Conservation (phyloP, 2,113 vertebrate species). For the Recurvirostra avosetta region DNA sequence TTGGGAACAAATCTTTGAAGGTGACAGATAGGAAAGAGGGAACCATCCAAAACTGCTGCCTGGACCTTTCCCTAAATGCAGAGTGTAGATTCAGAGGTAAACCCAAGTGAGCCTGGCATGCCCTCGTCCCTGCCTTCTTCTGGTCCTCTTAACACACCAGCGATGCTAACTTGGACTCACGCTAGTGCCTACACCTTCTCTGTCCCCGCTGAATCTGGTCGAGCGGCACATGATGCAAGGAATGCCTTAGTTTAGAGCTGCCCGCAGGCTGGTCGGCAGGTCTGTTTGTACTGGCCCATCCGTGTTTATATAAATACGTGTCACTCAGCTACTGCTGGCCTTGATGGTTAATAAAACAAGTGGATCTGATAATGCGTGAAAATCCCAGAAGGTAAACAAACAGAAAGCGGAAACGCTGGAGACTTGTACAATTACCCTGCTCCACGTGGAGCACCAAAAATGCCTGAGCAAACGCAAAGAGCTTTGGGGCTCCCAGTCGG, state of each 20-base stretch:
- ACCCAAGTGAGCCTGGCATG: background rate
- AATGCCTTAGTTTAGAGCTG: background rate
- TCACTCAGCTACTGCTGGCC: slow-evolving; percentile 33
- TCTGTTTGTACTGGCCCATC: slow-evolving; percentile 25
- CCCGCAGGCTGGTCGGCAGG: background rate
- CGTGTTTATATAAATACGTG: background rate
- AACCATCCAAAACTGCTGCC: background rate
- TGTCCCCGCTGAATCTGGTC: background rate
- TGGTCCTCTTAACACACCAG: background rate
- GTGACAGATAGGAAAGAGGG: background rate
- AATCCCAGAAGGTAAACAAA: slow-evolving; percentile 54
- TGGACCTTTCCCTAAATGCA: background rate
- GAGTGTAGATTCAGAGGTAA: background rate
- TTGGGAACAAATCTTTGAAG: slow-evolving; percentile 4
- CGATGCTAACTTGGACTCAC: background rate
- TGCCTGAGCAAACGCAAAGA: background rate
- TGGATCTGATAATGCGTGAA: slow-evolving; percentile 49
- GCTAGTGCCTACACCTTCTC: background rate
- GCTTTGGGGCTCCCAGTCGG: background rate
- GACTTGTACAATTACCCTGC: slow-evolving; percentile 3
- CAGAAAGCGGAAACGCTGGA: slow-evolving; percentile 5
- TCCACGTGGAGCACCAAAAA: background rate
- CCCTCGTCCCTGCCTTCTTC: background rate
- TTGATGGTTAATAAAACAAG: slow-evolving; percentile 45
- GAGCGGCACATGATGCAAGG: background rate